These are phyloP conservation scores for Phrynocephalus vlangalii DNA, from an alignment of 2,797 vertebrate genomes.

Conservation along the genomic window DNA sequence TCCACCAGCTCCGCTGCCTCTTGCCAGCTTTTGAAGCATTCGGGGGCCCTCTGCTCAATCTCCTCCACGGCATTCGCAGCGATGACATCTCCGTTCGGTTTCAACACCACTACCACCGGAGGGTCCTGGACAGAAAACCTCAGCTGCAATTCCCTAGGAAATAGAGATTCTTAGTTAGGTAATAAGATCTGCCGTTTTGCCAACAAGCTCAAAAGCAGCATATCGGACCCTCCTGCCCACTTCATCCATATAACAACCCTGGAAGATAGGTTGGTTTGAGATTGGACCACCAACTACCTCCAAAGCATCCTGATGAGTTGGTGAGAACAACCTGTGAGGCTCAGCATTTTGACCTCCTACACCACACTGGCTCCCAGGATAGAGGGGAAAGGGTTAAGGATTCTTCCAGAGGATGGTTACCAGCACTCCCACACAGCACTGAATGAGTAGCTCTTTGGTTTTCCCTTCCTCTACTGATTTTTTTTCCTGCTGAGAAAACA, in stretches of 20 bases:
- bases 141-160: slow-evolving; percentile 83
- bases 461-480: background rate
- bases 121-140: slow-evolving; percentile 83
- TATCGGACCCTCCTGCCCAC: no score
- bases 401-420: background rate
- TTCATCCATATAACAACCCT: no score
- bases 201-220: background rate
- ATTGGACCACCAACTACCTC: no score
- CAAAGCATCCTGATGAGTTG: no score
- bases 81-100: slow-evolving; percentile 86
- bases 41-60: slow-evolving; percentile 78
- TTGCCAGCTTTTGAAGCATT: slow-evolving; percentile 90
- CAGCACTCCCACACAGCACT: background rate
- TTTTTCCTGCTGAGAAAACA: background rate
- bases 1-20: slow-evolving; percentile 88
- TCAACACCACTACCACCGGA: slow-evolving; percentile 88
- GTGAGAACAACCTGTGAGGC: no score
- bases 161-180: background rate
- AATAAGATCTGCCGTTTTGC: background rate
- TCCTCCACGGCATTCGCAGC: slow-evolving; percentile 83
- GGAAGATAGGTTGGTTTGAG: no score
- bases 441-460: background rate
- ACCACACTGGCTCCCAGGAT: background rate
- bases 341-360: no score
- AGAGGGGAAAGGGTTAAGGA: background rate